phyloP scores from a whole-genome alignment of 1,140 invertebrate species.

The Drosophila persimilis region DNA sequence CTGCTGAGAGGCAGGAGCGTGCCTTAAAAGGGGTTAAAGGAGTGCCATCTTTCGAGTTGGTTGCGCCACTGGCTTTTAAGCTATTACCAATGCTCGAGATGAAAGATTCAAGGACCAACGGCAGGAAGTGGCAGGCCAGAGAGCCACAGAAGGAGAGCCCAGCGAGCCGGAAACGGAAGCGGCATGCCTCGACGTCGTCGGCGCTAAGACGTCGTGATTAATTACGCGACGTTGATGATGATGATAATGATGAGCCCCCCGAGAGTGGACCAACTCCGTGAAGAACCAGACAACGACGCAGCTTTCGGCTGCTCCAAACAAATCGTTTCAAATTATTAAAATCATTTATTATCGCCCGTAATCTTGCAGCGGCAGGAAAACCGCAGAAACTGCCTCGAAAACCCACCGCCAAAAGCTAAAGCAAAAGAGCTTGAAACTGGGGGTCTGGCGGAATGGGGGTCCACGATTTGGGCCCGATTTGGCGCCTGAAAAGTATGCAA shows the following conservation, averaged over 20 bases:
- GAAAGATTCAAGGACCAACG: slow-evolving; percentile 12
- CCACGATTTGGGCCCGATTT: too few species aligned
- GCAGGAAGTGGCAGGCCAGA: slow-evolving; percentile 45
- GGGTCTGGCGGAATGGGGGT: too few species aligned
- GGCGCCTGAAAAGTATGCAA: slow-evolving; percentile 40
- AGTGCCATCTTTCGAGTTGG: neutral
- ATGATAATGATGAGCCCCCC: slow-evolving; percentile 66
- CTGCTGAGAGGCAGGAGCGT: slow-evolving; percentile 37
- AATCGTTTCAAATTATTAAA: slow-evolving; percentile 81
- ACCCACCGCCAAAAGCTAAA: slow-evolving; percentile 43
- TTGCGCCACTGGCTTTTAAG: slow-evolving; percentile 46
- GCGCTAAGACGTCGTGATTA: slow-evolving; percentile 73
- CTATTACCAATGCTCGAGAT: slow-evolving; percentile 35
- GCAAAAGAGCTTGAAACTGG: neutral
- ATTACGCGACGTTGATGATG: slow-evolving; percentile 56
- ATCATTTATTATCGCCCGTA: slow-evolving; percentile 76
- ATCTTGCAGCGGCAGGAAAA: slow-evolving; percentile 61
- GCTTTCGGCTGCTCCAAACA: slow-evolving; percentile 48
- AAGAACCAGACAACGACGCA: neutral
- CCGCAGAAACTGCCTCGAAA: slow-evolving; percentile 52
- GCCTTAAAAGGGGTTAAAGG: slow-evolving; percentile 1
- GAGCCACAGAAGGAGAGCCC: slow-evolving; percentile 7
- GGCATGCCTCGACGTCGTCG: slow-evolving; percentile 44
- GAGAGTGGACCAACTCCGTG: slow-evolving; percentile 5
- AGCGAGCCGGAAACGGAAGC: slow-evolving; percentile 63